Evolutionary conservation across 2,113 vertebrate species (phyloP).

Genomic region (Alectura lathami): DNA sequence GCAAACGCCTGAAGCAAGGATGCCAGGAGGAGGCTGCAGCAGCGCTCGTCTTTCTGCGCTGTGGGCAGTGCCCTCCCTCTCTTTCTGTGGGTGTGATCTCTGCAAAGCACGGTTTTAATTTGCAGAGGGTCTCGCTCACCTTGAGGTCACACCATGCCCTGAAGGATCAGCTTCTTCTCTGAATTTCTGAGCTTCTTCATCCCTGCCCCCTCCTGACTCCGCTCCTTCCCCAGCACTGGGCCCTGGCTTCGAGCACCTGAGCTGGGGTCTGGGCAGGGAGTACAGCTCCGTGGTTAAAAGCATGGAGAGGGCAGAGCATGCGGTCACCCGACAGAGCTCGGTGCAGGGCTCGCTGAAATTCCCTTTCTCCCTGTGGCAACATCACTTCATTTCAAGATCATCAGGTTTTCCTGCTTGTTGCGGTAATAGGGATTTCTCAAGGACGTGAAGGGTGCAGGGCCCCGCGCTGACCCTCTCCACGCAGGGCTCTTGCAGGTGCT

Average conservation of each 20-base stretch:
- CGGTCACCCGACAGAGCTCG: neutral
- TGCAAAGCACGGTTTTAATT: neutral
- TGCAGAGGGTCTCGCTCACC: neutral
- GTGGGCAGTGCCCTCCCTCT: rapidly evolving
- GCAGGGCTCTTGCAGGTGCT: neutral
- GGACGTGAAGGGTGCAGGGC: rapidly evolving
- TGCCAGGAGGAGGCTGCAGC: neutral
- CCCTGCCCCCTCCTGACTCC: neutral
- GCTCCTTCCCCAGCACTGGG: neutral
- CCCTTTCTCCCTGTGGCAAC: neutral
- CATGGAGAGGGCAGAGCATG: rapidly evolving
- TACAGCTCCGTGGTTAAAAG: neutral
- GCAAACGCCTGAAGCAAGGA: neutral
- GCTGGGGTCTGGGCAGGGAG: rapidly evolving
- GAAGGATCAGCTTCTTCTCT: neutral
- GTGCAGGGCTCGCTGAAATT: neutral
- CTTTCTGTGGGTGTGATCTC: rapidly evolving
- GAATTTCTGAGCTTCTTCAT: neutral
- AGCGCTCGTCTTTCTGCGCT: neutral
- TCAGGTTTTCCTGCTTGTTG: neutral
- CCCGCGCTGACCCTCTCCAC: neutral
- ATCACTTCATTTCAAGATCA: rapidly evolving
- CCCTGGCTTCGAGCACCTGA: neutral
- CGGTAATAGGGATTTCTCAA: neutral
- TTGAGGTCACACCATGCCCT: neutral